phyloP scores from a whole-genome alignment of 2,113 vertebrate genomes.

The Strix aluco region DNA sequence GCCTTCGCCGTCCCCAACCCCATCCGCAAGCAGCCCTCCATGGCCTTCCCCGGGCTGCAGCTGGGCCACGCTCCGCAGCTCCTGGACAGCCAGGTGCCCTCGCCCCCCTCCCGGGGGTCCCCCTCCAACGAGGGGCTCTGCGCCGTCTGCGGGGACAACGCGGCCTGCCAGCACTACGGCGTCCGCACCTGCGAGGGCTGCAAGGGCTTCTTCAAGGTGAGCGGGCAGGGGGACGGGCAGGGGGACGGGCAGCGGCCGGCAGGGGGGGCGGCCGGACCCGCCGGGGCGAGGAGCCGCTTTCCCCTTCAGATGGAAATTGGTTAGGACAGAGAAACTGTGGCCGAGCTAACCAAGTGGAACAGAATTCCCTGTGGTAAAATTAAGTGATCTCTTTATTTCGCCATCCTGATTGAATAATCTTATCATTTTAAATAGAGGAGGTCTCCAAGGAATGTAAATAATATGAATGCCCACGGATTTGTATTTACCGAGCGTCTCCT shows the following conservation, averaged over 20 bases:
- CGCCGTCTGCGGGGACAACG: slow-evolving; percentile 97
- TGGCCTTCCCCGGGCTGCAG: slow-evolving; percentile 95
- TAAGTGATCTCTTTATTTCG: slow-evolving; percentile 87
- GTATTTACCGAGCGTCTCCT: slow-evolving; percentile 89
- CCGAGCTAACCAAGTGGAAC: slow-evolving; percentile 84
- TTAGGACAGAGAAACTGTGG: slow-evolving; percentile 80
- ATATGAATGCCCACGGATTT: slow-evolving; percentile 94
- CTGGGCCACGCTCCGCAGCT: slow-evolving; percentile 94
- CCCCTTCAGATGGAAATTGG: slow-evolving; percentile 79
- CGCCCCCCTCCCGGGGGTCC: slow-evolving; percentile 93
- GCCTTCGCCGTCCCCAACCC: slow-evolving; percentile 91
- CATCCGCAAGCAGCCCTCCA: slow-evolving; percentile 89
- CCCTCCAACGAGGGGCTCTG: slow-evolving; percentile 98
- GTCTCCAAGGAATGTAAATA: slow-evolving; percentile 87
- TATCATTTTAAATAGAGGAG: slow-evolving; percentile 82
- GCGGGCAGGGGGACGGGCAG: not conserved
- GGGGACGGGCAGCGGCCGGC: not conserved
- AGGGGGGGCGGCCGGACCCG: not conserved
- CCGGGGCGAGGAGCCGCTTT: slow-evolving; percentile 60
- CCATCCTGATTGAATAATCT: slow-evolving; percentile 88
- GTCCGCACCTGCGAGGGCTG: slow-evolving; percentile 96
- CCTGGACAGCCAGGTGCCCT: slow-evolving; percentile 93
- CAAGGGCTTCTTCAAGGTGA: slow-evolving; percentile 97
- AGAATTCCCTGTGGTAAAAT: slow-evolving; percentile 86
- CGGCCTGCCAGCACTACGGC: slow-evolving; percentile 95